A percentile compares a stretch with the other conserved stretches of the same genome.
Evolutionary conservation across 2,797 vertebrate genomes (phyloP).

Genomic region (Xenentodon cancila): DNA sequence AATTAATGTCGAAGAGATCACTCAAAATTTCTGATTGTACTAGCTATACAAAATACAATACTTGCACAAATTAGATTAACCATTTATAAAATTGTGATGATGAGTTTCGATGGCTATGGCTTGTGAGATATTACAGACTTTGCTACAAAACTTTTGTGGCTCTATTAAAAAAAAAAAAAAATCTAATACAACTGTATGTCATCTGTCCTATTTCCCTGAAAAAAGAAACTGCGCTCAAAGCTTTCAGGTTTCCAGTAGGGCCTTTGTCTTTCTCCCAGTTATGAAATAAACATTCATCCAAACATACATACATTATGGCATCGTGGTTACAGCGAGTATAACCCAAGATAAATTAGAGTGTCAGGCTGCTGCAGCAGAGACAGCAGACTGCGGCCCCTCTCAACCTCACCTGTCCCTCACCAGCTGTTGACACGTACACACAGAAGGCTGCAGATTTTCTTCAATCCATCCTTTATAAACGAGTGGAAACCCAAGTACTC

Average conservation of each 20-base stretch:
- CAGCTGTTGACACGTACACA: constrained; percentile 34
- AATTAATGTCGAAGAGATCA: constrained; percentile 78
- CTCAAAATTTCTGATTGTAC: constrained; percentile 83
- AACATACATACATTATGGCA: constrained; percentile 73
- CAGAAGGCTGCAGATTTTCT: constrained; percentile 69
- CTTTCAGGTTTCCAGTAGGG: constrained; percentile 70
- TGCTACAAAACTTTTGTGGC: constrained; percentile 87
- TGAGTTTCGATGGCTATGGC: constrained; percentile 82
- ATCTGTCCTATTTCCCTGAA: constrained; percentile 85
- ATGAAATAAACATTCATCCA: constrained; percentile 75
- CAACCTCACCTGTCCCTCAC: constrained; percentile 31
- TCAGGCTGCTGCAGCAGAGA: constrained; percentile 45
- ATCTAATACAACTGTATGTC: constrained; percentile 76
- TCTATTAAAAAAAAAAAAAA: constrained; percentile 69
- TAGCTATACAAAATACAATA: constrained; percentile 83
- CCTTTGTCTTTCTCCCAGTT: constrained; percentile 54
- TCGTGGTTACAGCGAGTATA: constrained; percentile 55
- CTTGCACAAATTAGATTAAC: constrained; percentile 83
- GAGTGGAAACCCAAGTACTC: constrained; percentile 72
- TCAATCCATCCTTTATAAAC: constrained; percentile 62
- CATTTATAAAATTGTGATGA: constrained; percentile 79
- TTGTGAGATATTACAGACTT: constrained; percentile 87
- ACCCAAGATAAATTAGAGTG: constrained; percentile 45
- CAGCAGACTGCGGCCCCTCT: constrained; percentile 39
- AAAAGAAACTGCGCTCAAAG: constrained; percentile 74